A percentile compares a stretch with the other conserved stretches of the same genome.
These are phyloP conservation scores for Brachynemurus nebulosus DNA, from an alignment of 2,888 invertebrate species.

Conservation along the genomic window DNA sequence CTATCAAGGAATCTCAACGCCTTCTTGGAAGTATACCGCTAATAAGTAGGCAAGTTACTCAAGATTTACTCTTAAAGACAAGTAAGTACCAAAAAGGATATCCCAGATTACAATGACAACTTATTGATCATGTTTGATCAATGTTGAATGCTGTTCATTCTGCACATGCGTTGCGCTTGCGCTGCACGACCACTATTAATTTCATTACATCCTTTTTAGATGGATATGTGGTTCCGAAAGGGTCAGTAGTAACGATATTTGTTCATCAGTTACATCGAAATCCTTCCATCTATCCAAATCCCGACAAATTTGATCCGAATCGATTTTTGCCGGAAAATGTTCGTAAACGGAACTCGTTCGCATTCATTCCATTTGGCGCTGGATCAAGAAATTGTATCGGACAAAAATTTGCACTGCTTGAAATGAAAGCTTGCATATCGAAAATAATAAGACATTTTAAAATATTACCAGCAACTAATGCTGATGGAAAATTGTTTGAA, in stretches of 20 bases:
- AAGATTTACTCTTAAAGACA: slow-evolving; percentile 1
- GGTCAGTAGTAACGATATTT: neutral
- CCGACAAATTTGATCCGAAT: slow-evolving; percentile 1
- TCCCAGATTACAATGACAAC: too few relatives aligned
- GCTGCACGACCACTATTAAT: too few relatives aligned
- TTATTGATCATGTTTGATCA: too few relatives aligned
- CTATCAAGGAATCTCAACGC: neutral
- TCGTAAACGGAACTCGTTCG: slow-evolving; percentile 10
- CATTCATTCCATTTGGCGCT: slow-evolving; percentile 14
- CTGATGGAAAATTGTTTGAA: neutral
- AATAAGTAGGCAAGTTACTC: neutral
- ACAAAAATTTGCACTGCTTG: slow-evolving; percentile 2
- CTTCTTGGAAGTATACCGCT: neutral
- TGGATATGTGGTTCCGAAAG: neutral
- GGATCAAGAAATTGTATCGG: slow-evolving; percentile 13
- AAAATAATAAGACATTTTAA: neutral
- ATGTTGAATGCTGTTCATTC: too few relatives aligned
- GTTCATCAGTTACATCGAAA: neutral
- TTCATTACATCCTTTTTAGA: too few relatives aligned
- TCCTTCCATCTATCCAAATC: slow-evolving; percentile 1
- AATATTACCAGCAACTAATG: neutral
- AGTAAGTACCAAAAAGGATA: too few relatives aligned
- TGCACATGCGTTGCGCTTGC: too few relatives aligned
- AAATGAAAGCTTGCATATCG: slow-evolving; percentile 1
- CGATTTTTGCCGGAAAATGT: slow-evolving; percentile 4